Percentiles rank a stretch among this genome's conserved stretches.
These are phyloP conservation scores for Spatulosminthurus flaviceps DNA, from an alignment of 2,888 invertebrate genomes.

Conservation along the genomic window DNA sequence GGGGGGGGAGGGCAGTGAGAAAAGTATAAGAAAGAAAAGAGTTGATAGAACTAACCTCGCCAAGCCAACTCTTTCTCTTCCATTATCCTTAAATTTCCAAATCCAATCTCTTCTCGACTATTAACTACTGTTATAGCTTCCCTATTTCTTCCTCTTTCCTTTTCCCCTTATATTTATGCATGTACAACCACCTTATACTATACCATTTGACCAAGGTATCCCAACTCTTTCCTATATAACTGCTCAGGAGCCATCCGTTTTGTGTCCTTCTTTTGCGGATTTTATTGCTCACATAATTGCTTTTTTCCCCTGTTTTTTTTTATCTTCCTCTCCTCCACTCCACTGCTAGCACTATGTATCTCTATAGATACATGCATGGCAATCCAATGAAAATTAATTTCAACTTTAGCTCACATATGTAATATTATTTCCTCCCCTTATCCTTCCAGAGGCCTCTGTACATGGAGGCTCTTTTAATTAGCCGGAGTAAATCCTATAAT, in stretches of 20 bases:
- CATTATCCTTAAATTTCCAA: constrained; percentile 34
- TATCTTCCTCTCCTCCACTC: too few species aligned
- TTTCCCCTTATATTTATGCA: neutral
- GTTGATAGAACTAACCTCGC: constrained; percentile 11
- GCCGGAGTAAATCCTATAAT: too few species aligned
- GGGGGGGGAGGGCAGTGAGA: too few species aligned
- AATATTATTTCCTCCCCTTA: too few species aligned
- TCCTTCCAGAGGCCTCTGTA: too few species aligned
- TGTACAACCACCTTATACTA: neutral
- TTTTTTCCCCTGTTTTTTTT: neutral
- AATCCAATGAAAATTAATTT: constrained; percentile 11
- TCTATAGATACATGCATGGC: too few species aligned
- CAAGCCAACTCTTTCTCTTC: constrained; percentile 29
- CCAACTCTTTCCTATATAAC: neutral
- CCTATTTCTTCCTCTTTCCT: neutral
- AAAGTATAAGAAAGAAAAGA: neutral
- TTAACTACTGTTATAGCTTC: constrained; percentile 16
- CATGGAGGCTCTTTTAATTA: too few species aligned
- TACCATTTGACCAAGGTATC: too few species aligned
- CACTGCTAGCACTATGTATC: too few species aligned
- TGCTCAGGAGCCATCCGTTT: neutral
- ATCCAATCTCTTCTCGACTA: constrained; percentile 40
- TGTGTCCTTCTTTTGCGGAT: constrained; percentile 20
- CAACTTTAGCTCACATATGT: neutral
- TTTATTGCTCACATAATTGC: constrained; percentile 15